These are phyloP conservation scores for Eulithis testata DNA, from an alignment of 2,888 invertebrate species.

Conservation along the genomic window DNA sequence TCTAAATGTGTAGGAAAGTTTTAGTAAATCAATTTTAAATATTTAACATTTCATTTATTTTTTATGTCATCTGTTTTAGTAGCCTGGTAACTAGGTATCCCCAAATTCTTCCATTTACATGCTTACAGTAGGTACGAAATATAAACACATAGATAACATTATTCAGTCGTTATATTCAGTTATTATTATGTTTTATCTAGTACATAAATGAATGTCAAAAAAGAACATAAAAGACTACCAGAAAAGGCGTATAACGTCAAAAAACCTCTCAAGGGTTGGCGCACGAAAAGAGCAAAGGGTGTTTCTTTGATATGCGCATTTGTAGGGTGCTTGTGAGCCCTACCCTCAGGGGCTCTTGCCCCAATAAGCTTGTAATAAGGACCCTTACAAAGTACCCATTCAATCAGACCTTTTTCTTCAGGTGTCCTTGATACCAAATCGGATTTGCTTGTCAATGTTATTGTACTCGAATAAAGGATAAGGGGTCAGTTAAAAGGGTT, in stretches of 20 bases:
- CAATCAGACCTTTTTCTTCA: slow-evolving; percentile 74
- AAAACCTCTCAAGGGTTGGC: slow-evolving; percentile 63
- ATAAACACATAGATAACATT: neutral
- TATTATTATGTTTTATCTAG: too few relatives aligned
- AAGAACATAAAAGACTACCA: slow-evolving; percentile 37
- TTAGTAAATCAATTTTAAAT: too few relatives aligned
- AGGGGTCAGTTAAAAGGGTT: slow-evolving; percentile 67
- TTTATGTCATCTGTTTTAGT: too few relatives aligned
- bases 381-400: slow-evolving; percentile 66
- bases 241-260: slow-evolving; percentile 63
- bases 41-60: too few relatives aligned
- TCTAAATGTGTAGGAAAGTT: too few relatives aligned
- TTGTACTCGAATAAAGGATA: slow-evolving; percentile 63
- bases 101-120: neutral
- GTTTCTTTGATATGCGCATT: slow-evolving; percentile 63
- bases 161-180: neutral
- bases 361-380: slow-evolving; percentile 79
- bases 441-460: slow-evolving; percentile 74
- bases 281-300: slow-evolving; percentile 80
- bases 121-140: neutral
- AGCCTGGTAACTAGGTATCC: neutral
- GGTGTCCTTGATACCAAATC: slow-evolving; percentile 78
- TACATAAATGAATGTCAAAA: slow-evolving; percentile 22
- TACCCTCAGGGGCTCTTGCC: slow-evolving; percentile 66
- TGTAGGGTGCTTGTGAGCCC: slow-evolving; percentile 65